phyloP scores from a whole-genome alignment of 2,113 vertebrate genomes.

The Amphiprion ocellaris region DNA sequence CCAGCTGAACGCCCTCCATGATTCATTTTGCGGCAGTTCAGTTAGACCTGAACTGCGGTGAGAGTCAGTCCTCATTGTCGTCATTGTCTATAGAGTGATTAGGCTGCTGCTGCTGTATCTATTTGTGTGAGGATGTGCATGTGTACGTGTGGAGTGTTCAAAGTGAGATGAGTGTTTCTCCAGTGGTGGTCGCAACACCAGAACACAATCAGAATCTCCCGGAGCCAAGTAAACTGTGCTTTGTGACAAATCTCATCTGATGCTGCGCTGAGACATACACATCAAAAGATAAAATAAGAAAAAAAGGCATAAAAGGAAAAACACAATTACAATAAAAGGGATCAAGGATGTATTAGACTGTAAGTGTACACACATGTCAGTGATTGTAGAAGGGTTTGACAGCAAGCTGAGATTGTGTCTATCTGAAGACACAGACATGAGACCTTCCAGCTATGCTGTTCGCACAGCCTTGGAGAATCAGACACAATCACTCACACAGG shows the following conservation, averaged over 20 bases:
- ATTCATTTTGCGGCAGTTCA: conserved; percentile 56
- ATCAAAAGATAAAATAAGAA: not conserved
- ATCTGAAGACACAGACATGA: conserved; percentile 34
- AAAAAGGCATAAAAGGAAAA: conserved; percentile 3
- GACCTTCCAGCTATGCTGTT: conserved; percentile 39
- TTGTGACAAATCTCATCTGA: not conserved
- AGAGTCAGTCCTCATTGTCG: conserved; percentile 25
- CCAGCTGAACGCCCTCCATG: conserved; percentile 42
- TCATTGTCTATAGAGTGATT: conserved; percentile 40
- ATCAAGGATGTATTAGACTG: not conserved
- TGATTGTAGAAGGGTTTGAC: conserved; percentile 19
- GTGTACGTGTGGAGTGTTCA: conserved; percentile 7
- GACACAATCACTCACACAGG: not conserved
- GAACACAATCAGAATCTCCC: conserved; percentile 14
- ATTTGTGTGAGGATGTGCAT: not conserved
- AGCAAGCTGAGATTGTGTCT: conserved; percentile 26
- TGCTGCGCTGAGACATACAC: not conserved
- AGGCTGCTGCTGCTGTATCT: conserved; percentile 32
- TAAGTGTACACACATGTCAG: not conserved
- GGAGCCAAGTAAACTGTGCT: not conserved
- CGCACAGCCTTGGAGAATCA: conserved; percentile 24
- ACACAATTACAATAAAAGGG: not conserved
- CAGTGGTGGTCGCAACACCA: not conserved
- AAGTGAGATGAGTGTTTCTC: conserved; percentile 29
- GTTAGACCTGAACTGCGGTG: conserved; percentile 10